Evolutionary conservation across 2,888 invertebrate genomes (phyloP).

Genomic region (Drosophila subquinaria): DNA sequence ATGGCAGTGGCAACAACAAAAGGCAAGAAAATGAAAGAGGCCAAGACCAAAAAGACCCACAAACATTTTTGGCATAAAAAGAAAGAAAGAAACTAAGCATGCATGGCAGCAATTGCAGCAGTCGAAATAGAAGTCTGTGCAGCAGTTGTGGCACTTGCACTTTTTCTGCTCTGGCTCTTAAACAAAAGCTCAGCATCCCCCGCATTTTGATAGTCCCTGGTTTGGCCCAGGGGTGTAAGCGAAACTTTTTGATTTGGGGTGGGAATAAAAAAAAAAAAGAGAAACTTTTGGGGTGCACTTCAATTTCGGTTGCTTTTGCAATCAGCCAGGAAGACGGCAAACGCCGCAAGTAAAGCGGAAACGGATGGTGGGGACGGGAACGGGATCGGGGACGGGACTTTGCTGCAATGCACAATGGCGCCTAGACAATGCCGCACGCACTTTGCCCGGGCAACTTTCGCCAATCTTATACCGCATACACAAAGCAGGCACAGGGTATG

Average conservation of each 20-base stretch:
- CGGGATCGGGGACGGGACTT: not conserved
- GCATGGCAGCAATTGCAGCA: slow-evolving; percentile 38
- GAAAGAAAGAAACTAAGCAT: slow-evolving; percentile 54
- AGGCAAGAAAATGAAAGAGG: slow-evolving; percentile 56
- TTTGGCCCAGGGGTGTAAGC: slow-evolving; percentile 39
- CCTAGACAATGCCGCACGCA: slow-evolving; percentile 72
- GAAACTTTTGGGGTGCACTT: slow-evolving; percentile 72
- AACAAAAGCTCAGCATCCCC: slow-evolving; percentile 61
- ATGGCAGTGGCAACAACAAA: slow-evolving; percentile 35
- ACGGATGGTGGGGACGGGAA: slow-evolving; percentile 24
- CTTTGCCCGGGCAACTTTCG: slow-evolving; percentile 64
- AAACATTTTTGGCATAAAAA: slow-evolving; percentile 69
- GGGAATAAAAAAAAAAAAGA: slow-evolving; percentile 22
- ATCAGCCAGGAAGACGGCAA: slow-evolving; percentile 64
- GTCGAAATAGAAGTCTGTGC: slow-evolving; percentile 16
- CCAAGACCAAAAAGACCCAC: slow-evolving; percentile 46
- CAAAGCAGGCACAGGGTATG: not conserved
- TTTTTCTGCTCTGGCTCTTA: slow-evolving; percentile 62
- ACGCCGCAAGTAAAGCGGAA: slow-evolving; percentile 79
- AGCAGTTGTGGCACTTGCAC: slow-evolving; percentile 68
- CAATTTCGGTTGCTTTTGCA: slow-evolving; percentile 77
- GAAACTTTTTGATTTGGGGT: slow-evolving; percentile 78
- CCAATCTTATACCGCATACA: slow-evolving; percentile 39
- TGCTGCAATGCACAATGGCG: slow-evolving; percentile 34
- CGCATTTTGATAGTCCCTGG: not conserved